A percentile compares a stretch with the other conserved stretches of the same genome.
Conservation (phyloP, 2,888 invertebrate genomes). For the Charanyca ferruginea region DNA sequence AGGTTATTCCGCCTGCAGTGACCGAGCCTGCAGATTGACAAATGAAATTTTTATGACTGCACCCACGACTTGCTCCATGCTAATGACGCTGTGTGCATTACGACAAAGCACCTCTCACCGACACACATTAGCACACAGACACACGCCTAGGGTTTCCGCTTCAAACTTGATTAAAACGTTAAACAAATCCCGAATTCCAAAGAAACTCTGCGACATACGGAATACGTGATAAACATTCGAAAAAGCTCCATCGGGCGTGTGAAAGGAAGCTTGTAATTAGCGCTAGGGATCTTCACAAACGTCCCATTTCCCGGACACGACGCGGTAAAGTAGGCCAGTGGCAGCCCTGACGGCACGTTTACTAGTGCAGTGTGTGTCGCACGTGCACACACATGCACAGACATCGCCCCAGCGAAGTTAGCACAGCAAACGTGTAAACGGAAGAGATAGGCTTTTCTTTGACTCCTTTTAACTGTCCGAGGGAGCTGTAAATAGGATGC, state of each 20-base stretch:
- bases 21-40: conserved; percentile 80
- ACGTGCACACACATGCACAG: conserved; percentile 48
- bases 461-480: conserved; percentile 87
- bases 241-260: conserved; percentile 63
- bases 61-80: conserved; percentile 73
- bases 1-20: conserved; percentile 52
- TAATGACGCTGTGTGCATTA: conserved; percentile 80
- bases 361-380: conserved; percentile 32
- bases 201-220: conserved; percentile 59
- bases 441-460: conserved; percentile 88
- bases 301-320: conserved; percentile 60
- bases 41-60: conserved; percentile 83
- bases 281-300: conserved; percentile 64
- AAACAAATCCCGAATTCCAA: conserved; percentile 59
- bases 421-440: conserved; percentile 87
- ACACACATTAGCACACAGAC: conserved; percentile 55
- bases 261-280: conserved; percentile 69
- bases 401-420: conserved; percentile 72
- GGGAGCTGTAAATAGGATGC: conserved; percentile 89
- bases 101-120: conserved; percentile 61
- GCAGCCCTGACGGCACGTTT: conserved; percentile 67
- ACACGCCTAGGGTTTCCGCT: conserved; percentile 59
- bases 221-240: conserved; percentile 67
- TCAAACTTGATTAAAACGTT: conserved; percentile 62
- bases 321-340: conserved; percentile 68